Percentiles rank a stretch among this genome's conserved stretches.
These are phyloP conservation scores for Cololabis saira DNA, from an alignment of 2,113 vertebrate species.

Conservation along the genomic window DNA sequence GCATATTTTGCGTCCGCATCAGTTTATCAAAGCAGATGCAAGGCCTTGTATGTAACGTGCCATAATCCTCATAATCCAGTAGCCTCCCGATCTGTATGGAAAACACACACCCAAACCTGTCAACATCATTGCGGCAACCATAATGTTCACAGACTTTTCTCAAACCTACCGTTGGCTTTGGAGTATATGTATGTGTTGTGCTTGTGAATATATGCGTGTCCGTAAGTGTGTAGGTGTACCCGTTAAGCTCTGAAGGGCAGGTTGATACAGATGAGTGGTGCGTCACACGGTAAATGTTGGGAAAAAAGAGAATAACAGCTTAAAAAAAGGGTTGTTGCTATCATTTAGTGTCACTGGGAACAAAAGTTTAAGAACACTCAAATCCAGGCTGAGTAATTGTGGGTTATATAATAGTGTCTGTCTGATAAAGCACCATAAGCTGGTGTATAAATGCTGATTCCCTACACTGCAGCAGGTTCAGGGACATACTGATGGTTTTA, in stretches of 20 bases:
- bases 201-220: slow-evolving; percentile 7
- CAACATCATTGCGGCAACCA: background rate
- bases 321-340: background rate
- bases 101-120: background rate
- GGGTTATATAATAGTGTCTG: slow-evolving; percentile 41
- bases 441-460: slow-evolving; percentile 22
- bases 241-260: slow-evolving; percentile 12
- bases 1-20: no score
- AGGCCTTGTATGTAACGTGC: no score
- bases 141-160: background rate
- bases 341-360: slow-evolving; percentile 8
- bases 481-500: slow-evolving; percentile 20
- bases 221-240: slow-evolving; percentile 10
- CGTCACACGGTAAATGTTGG: background rate
- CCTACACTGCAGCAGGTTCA: slow-evolving; percentile 5
- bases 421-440: slow-evolving; percentile 3
- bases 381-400: slow-evolving; percentile 12
- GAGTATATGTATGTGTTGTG: slow-evolving; percentile 1
- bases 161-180: background rate
- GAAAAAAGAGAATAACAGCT: slow-evolving; percentile 2
- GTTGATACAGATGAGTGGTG: slow-evolving; percentile 50
- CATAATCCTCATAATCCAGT: no score
- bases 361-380: slow-evolving; percentile 21
- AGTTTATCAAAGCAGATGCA: no score
- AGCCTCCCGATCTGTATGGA: background rate